These are phyloP conservation scores for Macropus fuliginosus DNA, from an alignment of 2,797 vertebrate species.

Conservation along the genomic window DNA sequence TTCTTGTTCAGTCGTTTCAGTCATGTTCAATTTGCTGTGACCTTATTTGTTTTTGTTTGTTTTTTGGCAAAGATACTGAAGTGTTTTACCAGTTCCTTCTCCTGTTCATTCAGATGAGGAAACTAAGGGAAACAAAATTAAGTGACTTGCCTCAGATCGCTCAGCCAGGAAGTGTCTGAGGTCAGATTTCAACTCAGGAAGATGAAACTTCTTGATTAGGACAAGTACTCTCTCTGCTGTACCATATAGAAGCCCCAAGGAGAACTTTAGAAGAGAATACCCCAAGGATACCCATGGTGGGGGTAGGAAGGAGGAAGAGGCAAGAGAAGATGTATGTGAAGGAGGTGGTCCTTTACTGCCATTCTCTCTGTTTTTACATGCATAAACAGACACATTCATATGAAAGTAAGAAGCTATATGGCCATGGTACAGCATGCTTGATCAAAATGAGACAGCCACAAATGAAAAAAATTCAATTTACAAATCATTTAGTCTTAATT, in stretches of 20 bases:
- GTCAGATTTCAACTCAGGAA: neutral
- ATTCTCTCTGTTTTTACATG: neutral
- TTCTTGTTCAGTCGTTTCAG: neutral
- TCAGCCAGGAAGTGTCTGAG: neutral
- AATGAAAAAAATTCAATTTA: neutral
- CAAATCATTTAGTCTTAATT: neutral
- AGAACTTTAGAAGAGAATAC: neutral
- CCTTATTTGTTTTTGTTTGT: neutral
- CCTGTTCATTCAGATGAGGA: neutral
- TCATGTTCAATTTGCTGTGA: neutral
- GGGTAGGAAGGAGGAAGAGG: neutral
- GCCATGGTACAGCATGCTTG: neutral
- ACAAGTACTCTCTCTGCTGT: neutral
- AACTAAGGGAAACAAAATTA: neutral
- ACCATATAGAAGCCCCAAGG: neutral
- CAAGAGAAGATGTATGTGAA: neutral
- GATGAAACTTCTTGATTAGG: neutral
- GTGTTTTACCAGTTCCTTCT: neutral
- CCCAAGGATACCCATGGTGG: neutral
- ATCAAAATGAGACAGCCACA: neutral
- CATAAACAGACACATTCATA: neutral
- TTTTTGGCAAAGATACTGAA: neutral
- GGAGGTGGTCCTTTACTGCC: neutral
- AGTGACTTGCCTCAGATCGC: neutral
- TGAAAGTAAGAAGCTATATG: neutral